phyloP scores from a whole-genome alignment of 2,888 invertebrate genomes.

The Leptinotarsa haldemani region DNA sequence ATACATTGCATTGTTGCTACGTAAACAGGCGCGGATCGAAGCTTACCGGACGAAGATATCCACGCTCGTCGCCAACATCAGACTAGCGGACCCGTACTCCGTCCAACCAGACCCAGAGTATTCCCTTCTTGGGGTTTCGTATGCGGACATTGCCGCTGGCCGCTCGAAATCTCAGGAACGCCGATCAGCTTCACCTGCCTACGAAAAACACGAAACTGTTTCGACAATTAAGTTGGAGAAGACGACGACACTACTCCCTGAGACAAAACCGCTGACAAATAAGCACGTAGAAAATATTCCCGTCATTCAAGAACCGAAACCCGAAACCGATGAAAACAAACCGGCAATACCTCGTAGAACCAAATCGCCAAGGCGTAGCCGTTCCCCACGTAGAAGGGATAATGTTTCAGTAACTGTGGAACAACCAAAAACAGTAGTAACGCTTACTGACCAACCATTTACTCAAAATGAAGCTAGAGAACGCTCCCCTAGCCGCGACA shows the following conservation, averaged over 20 bases:
- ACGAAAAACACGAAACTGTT: constrained; percentile 46
- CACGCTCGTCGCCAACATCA: constrained; percentile 78
- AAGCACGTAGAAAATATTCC: constrained; percentile 40
- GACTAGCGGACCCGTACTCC: constrained; percentile 81
- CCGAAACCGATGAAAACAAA: constrained; percentile 35
- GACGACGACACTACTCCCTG: constrained; percentile 46
- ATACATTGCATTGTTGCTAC: constrained; percentile 58
- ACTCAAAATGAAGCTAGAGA: constrained; percentile 8
- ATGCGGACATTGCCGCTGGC: constrained; percentile 80
- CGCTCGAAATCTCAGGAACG: constrained; percentile 61
- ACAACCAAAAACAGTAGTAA: not conserved
- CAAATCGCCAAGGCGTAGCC: constrained; percentile 66
- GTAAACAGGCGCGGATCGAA: constrained; percentile 67
- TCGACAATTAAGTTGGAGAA: constrained; percentile 41
- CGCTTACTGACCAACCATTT: not conserved
- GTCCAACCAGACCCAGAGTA: constrained; percentile 69
- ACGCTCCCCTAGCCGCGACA: constrained; percentile 26
- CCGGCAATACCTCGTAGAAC: constrained; percentile 36
- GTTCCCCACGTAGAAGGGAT: constrained; percentile 67
- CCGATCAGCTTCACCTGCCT: constrained; percentile 44
- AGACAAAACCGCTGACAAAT: constrained; percentile 44
- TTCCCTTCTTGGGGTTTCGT: constrained; percentile 68
- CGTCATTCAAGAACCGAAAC: constrained; percentile 43
- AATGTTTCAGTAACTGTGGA: constrained; percentile 43
- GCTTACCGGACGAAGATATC: constrained; percentile 78